Conservation (phyloP, 1,140 invertebrate species). For the Tribolium madens region DNA sequence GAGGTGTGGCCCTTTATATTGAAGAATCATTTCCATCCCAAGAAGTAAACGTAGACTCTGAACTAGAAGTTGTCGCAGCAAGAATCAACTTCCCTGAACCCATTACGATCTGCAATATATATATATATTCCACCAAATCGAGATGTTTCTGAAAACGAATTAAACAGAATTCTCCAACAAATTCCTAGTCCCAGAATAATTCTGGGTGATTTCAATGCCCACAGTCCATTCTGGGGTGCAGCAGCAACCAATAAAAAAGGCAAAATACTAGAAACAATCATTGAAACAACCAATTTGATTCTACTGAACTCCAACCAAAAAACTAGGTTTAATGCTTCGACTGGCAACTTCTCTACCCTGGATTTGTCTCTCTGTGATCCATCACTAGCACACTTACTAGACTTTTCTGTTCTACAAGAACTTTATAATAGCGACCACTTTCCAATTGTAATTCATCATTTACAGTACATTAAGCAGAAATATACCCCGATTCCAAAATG, state of each 20-base stretch:
- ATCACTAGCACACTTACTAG: background rate
- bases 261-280: background rate
- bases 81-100: background rate
- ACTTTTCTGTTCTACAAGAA: background rate
- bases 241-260: background rate
- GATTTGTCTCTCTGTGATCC: constrained; percentile 29
- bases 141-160: background rate
- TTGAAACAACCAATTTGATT: constrained; percentile 15
- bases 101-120: constrained; percentile 14
- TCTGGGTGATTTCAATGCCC: constrained; percentile 11
- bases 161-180: background rate
- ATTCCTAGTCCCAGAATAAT: constrained; percentile 10
- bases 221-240: constrained; percentile 3
- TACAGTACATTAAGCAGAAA: background rate
- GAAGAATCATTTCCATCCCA: constrained; percentile 5
- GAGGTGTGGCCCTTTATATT: constrained; percentile 36
- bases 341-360: constrained; percentile 8
- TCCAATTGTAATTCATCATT: background rate
- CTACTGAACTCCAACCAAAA: constrained; percentile 3
- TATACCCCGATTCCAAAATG: constrained; percentile 4
- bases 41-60: background rate
- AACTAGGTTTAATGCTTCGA: background rate
- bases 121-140: constrained; percentile 5
- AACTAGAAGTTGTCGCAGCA: constrained; percentile 7
- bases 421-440: constrained; percentile 2